Percentiles rank a stretch among this genome's conserved stretches.
phyloP scores from a whole-genome alignment of 2,888 invertebrate species.

The Euphydryas editha region DNA sequence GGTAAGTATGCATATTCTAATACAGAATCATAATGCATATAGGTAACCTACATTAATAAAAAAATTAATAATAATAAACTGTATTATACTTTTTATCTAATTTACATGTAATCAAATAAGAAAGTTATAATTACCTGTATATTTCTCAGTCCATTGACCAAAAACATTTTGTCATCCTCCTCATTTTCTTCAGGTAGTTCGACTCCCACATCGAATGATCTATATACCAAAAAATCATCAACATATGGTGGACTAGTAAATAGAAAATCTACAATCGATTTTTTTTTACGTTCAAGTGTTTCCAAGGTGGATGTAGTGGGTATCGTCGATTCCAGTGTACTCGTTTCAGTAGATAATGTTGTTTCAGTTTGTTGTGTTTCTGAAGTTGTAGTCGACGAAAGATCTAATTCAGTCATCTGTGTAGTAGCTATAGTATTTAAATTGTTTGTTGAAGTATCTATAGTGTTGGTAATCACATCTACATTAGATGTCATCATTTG shows the following conservation, averaged over 20 bases:
- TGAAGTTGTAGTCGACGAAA: conserved; percentile 27
- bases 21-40: conserved; percentile 90
- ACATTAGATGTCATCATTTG: conserved; percentile 10
- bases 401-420: conserved; percentile 27
- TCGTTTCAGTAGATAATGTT: conserved; percentile 32
- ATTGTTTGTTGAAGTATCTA: conserved; percentile 15
- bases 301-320: conserved; percentile 55
- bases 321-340: conserved; percentile 38
- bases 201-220: conserved; percentile 66
- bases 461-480: not conserved
- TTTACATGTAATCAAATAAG: not conserved
- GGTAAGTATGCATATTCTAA: conserved; percentile 90
- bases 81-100: not conserved
- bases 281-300: conserved; percentile 69
- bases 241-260: conserved; percentile 69
- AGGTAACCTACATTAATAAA: conserved; percentile 80
- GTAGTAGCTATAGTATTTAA: conserved; percentile 3
- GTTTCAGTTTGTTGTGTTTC: conserved; percentile 34
- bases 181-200: conserved; percentile 51
- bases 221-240: conserved; percentile 67
- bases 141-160: conserved; percentile 72
- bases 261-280: conserved; percentile 73
- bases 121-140: conserved; percentile 62
- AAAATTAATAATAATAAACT: not conserved
- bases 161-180: conserved; percentile 63